Evolutionary conservation across 2,113 vertebrate genomes (phyloP).

Genomic region (Piprites chloris): DNA sequence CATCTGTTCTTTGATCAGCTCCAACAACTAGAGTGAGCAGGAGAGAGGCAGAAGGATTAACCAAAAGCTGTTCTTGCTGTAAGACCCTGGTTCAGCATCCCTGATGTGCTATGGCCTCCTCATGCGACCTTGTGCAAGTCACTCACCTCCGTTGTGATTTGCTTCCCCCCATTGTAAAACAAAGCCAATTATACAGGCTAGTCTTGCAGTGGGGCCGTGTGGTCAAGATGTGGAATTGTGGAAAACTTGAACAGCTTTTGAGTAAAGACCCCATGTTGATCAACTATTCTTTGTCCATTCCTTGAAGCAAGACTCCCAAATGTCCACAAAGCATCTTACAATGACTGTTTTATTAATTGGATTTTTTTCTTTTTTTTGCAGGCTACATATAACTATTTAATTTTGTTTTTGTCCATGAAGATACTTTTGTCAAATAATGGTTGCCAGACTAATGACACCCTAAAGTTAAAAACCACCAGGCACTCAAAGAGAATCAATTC

Average conservation of each 20-base stretch:
- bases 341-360: neutral
- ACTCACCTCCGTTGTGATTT: neutral
- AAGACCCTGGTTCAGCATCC: neutral
- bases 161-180: neutral
- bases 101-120: neutral
- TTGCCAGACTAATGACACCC: neutral
- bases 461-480: slow-evolving; percentile 12
- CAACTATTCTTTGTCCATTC: neutral
- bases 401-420: neutral
- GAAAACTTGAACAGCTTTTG: neutral
- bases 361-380: neutral
- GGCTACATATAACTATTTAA: neutral
- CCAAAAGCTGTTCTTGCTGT: neutral
- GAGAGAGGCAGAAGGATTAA: neutral
- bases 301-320: neutral
- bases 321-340: neutral
- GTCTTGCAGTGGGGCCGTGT: neutral
- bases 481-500: slow-evolving; percentile 2
- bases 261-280: neutral
- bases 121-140: neutral
- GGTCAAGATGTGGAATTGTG: neutral
- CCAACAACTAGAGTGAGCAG: neutral
- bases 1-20: slow-evolving; percentile 18
- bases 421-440: neutral
- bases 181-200: neutral